Conservation (phyloP, 2,113 vertebrate species). For the Equus quagga region DNA sequence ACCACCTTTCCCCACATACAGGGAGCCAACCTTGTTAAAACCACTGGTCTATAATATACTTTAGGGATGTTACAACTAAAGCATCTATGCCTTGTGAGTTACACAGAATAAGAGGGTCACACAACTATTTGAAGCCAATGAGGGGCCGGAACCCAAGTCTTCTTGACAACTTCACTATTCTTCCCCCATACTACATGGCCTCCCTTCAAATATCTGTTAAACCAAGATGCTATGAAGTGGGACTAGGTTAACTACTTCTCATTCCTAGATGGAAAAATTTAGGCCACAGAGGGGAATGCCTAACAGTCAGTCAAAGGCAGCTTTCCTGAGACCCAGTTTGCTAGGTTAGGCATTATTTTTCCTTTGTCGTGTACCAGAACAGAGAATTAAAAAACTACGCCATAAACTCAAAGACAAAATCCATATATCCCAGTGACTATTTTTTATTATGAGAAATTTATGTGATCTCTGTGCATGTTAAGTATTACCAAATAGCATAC, state of each 20-base stretch:
- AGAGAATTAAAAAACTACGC: not conserved
- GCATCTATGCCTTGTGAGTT: not conserved
- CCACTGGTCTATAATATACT: not conserved
- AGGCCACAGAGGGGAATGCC: not conserved
- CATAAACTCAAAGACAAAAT: not conserved
- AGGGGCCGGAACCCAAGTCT: not conserved
- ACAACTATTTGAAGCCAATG: not conserved
- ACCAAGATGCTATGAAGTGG: not conserved
- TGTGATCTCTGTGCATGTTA: not conserved
- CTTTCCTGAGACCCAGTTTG: not conserved
- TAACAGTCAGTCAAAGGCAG: not conserved
- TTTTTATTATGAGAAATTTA: not conserved
- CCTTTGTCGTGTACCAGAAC: not conserved
- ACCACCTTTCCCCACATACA: not conserved
- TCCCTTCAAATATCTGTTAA: slow-evolving; percentile 2
- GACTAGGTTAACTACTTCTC: not conserved
- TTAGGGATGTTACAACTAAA: not conserved
- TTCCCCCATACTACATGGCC: not conserved
- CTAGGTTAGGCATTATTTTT: not conserved
- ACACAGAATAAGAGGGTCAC: not conserved
- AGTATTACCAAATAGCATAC: not conserved
- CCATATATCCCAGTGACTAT: not conserved
- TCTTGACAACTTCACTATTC: not conserved
- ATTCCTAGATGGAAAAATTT: not conserved
- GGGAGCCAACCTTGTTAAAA: not conserved